Conservation (phyloP, 2,797 vertebrate genomes). For the Coregonus suidteri region DNA sequence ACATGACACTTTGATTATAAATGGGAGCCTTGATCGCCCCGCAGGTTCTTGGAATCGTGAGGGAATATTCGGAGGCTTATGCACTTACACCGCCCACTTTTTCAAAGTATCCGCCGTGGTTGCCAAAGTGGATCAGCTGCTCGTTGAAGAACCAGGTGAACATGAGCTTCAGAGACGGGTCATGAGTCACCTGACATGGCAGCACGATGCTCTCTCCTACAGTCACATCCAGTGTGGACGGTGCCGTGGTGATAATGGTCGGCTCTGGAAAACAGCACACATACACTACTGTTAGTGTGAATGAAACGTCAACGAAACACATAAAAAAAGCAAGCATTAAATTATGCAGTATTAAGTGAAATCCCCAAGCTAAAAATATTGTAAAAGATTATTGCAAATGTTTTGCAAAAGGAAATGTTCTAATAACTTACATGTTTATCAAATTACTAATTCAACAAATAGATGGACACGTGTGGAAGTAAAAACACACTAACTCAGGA, state of each 20-base stretch:
- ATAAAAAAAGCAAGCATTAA: background rate
- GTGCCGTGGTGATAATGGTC: conserved; percentile 86
- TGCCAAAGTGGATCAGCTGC: conserved; percentile 92
- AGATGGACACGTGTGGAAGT: background rate
- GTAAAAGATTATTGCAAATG: background rate
- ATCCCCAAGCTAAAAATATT: background rate
- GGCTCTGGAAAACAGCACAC: conserved; percentile 79
- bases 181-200: conserved; percentile 93
- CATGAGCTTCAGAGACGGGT: conserved; percentile 88
- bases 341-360: background rate
- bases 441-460: background rate
- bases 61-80: background rate
- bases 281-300: conserved; percentile 20
- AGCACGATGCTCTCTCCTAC: conserved; percentile 96
- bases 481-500: background rate
- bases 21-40: conserved; percentile 16
- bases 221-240: conserved; percentile 89
- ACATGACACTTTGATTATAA: conserved; percentile 23
- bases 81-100: conserved; percentile 95
- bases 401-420: background rate
- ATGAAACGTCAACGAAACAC: background rate
- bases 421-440: background rate
- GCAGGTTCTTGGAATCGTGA: conserved; percentile 17
- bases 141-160: conserved; percentile 98
- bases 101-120: conserved; percentile 93